Evolutionary conservation across 37 sponge, comb jelly and placozoan species (phyloP).

Genomic region (Chondrosia reniformis): DNA sequence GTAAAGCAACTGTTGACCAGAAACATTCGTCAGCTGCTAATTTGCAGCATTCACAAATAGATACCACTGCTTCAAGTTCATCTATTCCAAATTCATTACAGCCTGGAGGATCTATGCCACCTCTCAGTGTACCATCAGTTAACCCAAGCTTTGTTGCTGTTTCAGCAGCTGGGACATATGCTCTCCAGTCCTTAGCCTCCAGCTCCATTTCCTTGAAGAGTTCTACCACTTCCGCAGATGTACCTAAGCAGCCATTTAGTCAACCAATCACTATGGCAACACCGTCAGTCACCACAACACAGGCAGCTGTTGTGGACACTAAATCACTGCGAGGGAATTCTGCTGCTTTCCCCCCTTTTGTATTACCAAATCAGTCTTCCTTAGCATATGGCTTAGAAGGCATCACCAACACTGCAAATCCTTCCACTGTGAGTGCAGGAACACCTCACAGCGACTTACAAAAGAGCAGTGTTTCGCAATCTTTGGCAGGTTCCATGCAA

Average conservation of each 20-base stretch:
- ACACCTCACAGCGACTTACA: not conserved
- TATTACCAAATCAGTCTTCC: not conserved
- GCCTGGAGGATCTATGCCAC: no score
- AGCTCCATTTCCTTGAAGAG: not conserved
- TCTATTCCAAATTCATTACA: no score
- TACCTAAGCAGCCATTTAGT: not conserved
- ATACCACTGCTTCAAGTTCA: no score
- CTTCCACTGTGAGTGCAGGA: not conserved
- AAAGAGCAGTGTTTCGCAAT: not conserved
- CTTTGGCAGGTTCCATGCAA: not conserved
- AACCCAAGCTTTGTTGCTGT: slow-evolving; percentile 19
- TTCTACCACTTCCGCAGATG: not conserved
- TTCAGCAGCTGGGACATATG: not conserved
- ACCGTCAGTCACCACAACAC: not conserved
- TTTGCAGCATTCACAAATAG: no score
- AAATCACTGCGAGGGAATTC: no score
- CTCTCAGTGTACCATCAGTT: no score
- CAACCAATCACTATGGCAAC: not conserved
- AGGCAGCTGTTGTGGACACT: not conserved
- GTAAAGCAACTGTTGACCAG: no score
- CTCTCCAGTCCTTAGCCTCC: not conserved
- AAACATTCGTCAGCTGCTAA: no score
- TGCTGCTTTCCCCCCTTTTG: no score
- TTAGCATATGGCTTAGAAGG: not conserved
- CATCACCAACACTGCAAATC: not conserved